A percentile compares a stretch with the other conserved stretches of the same genome.
These are phyloP conservation scores for Hydroisotoma schaefferi DNA, from an alignment of 2,888 invertebrate genomes.

Conservation along the genomic window DNA sequence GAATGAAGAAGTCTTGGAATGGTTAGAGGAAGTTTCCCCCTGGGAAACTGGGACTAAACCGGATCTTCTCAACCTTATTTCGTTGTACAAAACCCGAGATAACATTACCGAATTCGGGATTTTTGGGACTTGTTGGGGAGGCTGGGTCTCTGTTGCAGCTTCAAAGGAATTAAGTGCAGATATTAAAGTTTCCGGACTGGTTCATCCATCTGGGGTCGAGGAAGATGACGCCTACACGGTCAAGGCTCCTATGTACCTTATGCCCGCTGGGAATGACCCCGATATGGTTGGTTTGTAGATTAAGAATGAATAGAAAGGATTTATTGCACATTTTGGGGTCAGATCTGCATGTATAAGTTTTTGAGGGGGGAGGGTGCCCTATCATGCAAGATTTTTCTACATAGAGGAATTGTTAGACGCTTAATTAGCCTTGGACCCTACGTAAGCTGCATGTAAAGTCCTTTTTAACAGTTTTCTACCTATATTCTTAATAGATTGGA, in stretches of 20 bases:
- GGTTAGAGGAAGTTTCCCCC: too few species aligned
- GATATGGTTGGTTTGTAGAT: conserved; percentile 34
- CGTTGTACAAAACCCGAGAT: conserved; percentile 20
- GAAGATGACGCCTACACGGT: conserved; percentile 30
- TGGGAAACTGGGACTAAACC: too few species aligned
- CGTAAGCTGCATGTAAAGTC: too few species aligned
- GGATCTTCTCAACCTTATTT: conserved; percentile 18
- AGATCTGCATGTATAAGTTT: too few species aligned
- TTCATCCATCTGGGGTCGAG: conserved; percentile 39
- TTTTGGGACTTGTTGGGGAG: conserved; percentile 46
- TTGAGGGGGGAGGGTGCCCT: too few species aligned
- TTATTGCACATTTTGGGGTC: too few species aligned
- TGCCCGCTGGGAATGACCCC: conserved; percentile 35
- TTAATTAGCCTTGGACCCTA: too few species aligned
- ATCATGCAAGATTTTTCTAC: too few species aligned
- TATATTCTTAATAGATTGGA: conserved; percentile 16
- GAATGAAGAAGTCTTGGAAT: too few species aligned
- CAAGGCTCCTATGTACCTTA: conserved; percentile 28
- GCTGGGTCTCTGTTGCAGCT: conserved; percentile 34
- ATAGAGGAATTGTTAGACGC: too few species aligned
- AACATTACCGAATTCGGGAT: conserved; percentile 33
- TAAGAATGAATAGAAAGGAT: background rate
- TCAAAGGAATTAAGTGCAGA: conserved; percentile 17
- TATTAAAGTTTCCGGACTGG: conserved; percentile 28
- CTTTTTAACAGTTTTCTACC: too few species aligned